Evolutionary conservation across 2,113 vertebrate genomes (phyloP), one percentile per base, ranked within the genome.

Genomic region (Actenoides hombroni): DNA sequence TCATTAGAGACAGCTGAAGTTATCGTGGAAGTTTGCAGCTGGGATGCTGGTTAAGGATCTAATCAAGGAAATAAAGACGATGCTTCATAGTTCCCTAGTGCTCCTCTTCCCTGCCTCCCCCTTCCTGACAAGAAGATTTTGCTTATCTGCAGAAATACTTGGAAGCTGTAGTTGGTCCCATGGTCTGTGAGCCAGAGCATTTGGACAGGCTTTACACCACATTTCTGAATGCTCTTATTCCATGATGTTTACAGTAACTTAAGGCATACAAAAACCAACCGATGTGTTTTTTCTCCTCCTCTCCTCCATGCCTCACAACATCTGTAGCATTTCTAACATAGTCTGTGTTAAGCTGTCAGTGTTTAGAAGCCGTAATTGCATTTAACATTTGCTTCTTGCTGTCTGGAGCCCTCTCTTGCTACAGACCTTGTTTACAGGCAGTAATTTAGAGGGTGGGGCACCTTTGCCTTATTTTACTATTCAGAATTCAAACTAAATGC

Each of bases 381-480:
- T 90, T 92, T 90, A 57, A 69, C 71, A 86, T 48, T 90, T 65
- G 51, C 23, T 71, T 40, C 70, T 94, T 63, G 65, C 82, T 84
- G 68, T 67, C 51, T 92, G 88, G 68, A 90, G 56, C 56, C 65
- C 11, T 92, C 24, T 40, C 46, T 90, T 83, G 42, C 76, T 84
- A 16, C 51, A 86, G 73, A 74, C 48, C 42, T 68, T 18, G 35
- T 78, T 68, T 19, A 40, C 26, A 83, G 80, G 24, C 91, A 88
- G 59, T 74, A 95, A 94, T 94, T 93, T 95, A 65, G 49, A 90
- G 88, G 88, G 83, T 91, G 73, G 42, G 11, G 42, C n/a, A 39
- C 14, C 6, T 35, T 83, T 88, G 40, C 40, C 19, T 83, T 69
- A 19, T 26, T 69, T 86, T 90, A 39, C 37, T 51, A 10, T 63